Conservation (phyloP, 2,797 vertebrate species). For the Gobio occitaniae region DNA sequence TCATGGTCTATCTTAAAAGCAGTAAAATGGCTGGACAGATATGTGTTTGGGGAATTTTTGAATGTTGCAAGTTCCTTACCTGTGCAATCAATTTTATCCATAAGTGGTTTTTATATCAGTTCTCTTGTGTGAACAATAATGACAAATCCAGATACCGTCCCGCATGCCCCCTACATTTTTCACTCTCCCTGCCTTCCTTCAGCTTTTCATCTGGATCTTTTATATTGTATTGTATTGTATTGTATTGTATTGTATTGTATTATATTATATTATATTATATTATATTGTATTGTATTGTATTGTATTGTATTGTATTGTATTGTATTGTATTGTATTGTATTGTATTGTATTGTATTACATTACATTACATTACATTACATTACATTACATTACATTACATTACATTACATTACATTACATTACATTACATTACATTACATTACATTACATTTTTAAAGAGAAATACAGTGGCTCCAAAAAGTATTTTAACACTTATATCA, state of each 20-base stretch:
- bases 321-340: no score
- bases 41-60: constrained; percentile 61
- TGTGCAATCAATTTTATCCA: constrained; percentile 36
- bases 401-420: neutral
- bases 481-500: neutral
- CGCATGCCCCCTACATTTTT: neutral
- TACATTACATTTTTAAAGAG: neutral
- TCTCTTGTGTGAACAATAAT: constrained; percentile 24
- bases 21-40: constrained; percentile 60
- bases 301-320: neutral
- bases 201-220: neutral
- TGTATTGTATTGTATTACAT: no score
- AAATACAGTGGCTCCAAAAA: neutral
- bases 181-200: constrained; percentile 11
- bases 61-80: constrained; percentile 16
- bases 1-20: constrained; percentile 47
- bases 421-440: neutral
- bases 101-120: constrained; percentile 50
- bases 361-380: neutral
- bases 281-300: neutral
- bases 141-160: constrained; percentile 37
- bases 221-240: neutral
- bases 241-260: neutral
- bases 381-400: neutral
- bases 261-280: no score